Conservation (phyloP, 92 coral and sea anemone genomes). For the Zoanthus solanderi region DNA sequence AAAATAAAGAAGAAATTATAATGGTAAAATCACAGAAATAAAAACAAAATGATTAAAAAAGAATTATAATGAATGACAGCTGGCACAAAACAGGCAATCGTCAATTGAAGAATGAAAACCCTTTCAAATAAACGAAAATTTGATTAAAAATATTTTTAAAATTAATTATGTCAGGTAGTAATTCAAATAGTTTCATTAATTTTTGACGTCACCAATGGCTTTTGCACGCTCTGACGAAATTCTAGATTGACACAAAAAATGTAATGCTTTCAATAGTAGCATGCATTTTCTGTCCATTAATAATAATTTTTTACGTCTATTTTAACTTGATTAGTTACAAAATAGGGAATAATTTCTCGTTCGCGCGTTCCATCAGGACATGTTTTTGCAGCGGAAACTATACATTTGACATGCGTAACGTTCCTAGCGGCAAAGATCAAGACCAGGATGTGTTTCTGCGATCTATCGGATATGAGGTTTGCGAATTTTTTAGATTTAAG, state of each 20-base stretch:
- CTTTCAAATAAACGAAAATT: no score
- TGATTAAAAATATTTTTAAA: no score
- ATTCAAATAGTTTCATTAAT: neutral
- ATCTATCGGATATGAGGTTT: conserved; percentile 43
- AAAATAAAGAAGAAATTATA: no score
- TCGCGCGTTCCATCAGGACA: conserved; percentile 36
- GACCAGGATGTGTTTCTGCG: conserved; percentile 34
- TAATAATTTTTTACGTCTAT: conserved; percentile 13
- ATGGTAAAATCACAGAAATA: no score
- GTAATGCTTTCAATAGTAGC: conserved; percentile 41
- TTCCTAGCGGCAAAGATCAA: conserved; percentile 49
- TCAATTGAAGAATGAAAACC: no score
- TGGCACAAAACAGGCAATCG: no score
- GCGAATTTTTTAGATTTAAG: neutral
- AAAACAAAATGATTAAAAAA: no score
- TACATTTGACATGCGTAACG: conserved; percentile 57
- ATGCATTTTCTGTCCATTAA: conserved; percentile 21
- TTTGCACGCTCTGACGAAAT: neutral
- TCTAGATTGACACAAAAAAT: neutral
- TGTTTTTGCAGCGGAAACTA: conserved; percentile 33
- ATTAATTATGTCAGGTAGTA: neutral
- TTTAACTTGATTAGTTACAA: conserved; percentile 34
- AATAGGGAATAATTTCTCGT: conserved; percentile 43
- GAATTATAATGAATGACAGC: no score
- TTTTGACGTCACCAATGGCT: conserved; percentile 24